Evolutionary conservation across 2,113 vertebrate genomes (phyloP).

Genomic region (Austrofundulus limnaeus): DNA sequence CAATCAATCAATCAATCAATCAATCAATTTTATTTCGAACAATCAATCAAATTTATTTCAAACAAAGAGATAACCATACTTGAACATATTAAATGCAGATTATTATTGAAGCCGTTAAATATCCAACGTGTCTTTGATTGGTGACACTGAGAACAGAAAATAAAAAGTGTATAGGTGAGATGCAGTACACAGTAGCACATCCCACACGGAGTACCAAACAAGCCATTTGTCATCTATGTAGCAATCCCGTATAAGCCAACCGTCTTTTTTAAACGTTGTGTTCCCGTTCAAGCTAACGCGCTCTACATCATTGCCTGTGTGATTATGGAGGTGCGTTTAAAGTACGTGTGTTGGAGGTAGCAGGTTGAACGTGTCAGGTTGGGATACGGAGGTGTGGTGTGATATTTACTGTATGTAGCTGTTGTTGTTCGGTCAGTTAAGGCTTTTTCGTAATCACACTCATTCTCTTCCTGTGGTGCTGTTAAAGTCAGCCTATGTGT

Average conservation of each 20-base stretch:
- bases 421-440: slow-evolving; percentile 73
- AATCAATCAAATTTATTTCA: too few species aligned
- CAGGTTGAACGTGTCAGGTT: slow-evolving; percentile 67
- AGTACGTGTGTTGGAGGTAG: slow-evolving; percentile 53
- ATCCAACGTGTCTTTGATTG: not conserved
- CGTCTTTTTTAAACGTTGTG: slow-evolving; percentile 11
- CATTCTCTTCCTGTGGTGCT: slow-evolving; percentile 51
- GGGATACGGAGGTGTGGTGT: slow-evolving; percentile 62
- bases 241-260: slow-evolving; percentile 11
- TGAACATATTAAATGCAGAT: too few species aligned
- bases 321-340: slow-evolving; percentile 33
- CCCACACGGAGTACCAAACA: slow-evolving; percentile 35
- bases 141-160: slow-evolving; percentile 12
- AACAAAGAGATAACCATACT: too few species aligned
- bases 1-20: too few species aligned
- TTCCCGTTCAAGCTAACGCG: slow-evolving; percentile 9
- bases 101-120: slow-evolving; percentile 28
- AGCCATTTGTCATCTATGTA: slow-evolving; percentile 8
- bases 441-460: slow-evolving; percentile 60
- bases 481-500: slow-evolving; percentile 51
- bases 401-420: slow-evolving; percentile 58
- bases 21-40: too few species aligned
- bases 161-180: slow-evolving; percentile 25
- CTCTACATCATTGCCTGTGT: not conserved
- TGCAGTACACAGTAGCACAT: slow-evolving; percentile 23